These are phyloP conservation scores for Pygoscelis antarcticus DNA, from an alignment of 2,113 vertebrate genomes.

Conservation along the genomic window DNA sequence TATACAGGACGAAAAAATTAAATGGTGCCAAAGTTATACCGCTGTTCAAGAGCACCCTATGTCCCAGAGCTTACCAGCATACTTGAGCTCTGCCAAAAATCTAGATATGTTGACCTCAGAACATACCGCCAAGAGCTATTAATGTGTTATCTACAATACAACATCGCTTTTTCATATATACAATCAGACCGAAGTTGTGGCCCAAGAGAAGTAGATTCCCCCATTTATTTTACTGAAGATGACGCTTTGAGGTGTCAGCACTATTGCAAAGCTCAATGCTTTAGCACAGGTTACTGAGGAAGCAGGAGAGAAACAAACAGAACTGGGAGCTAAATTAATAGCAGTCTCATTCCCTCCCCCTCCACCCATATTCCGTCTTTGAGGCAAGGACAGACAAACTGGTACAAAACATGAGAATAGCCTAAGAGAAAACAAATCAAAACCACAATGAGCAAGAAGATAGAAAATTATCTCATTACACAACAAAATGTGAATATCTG, in stretches of 20 bases:
- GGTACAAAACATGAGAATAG: not conserved
- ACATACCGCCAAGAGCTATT: not conserved
- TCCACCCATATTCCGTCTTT: accelerated
- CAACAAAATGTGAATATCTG: not conserved
- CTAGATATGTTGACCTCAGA: not conserved
- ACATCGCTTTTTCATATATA: not conserved
- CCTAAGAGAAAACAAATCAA: not conserved
- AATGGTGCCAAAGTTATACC: not conserved
- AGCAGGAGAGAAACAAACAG: not conserved
- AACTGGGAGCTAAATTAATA: not conserved
- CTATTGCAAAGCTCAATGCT: not conserved
- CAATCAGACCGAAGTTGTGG: not conserved
- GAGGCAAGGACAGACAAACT: not conserved
- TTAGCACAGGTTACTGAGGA: not conserved
- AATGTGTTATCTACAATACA: accelerated
- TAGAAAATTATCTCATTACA: not conserved
- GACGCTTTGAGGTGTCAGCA: not conserved
- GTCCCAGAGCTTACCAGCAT: not conserved
- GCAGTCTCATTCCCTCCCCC: not conserved
- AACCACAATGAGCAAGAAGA: not conserved
- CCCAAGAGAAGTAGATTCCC: not conserved
- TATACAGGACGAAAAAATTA: not conserved
- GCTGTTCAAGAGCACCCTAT: accelerated
- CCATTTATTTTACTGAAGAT: not conserved
- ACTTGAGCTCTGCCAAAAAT: not conserved